phyloP scores from a whole-genome alignment of 2,113 vertebrate genomes.

The Ptilonorhynchus violaceus region DNA sequence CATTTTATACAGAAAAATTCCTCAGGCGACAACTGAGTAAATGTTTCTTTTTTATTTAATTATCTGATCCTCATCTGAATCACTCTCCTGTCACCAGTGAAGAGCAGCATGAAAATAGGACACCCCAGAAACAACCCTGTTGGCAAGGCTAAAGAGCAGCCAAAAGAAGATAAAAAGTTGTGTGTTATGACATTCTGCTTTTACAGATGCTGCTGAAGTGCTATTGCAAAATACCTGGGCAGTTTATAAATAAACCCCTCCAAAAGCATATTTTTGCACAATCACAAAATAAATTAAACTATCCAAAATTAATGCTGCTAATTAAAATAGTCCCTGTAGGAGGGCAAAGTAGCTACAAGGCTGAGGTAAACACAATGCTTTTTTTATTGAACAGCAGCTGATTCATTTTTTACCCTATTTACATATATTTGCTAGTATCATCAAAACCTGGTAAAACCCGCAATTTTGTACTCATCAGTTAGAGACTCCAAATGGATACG shows the following conservation, averaged over 20 bases:
- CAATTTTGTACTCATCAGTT: constrained; percentile 10
- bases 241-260: constrained; percentile 72
- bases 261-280: constrained; percentile 65
- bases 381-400: constrained; percentile 61
- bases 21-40: constrained; percentile 47
- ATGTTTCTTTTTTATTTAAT: constrained; percentile 79
- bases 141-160: constrained; percentile 15
- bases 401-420: constrained; percentile 75
- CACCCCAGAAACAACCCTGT: constrained; percentile 33
- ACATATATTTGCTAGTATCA: constrained; percentile 72
- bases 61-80: constrained; percentile 64
- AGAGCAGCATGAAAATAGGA: constrained; percentile 47
- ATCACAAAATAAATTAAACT: constrained; percentile 78
- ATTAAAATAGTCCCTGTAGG: constrained; percentile 79
- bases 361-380: constrained; percentile 68
- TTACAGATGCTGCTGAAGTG: constrained; percentile 66
- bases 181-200: constrained; percentile 48
- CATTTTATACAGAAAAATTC: background rate
- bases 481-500: background rate
- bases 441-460: constrained; percentile 68
- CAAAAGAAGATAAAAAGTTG: background rate
- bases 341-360: constrained; percentile 68
- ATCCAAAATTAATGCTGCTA: constrained; percentile 76
- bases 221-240: constrained; percentile 68
- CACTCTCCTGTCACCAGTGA: constrained; percentile 63